These are phyloP conservation scores for Trichonephila clavipes DNA, from an alignment of 1,140 invertebrate species.

Conservation along the genomic window DNA sequence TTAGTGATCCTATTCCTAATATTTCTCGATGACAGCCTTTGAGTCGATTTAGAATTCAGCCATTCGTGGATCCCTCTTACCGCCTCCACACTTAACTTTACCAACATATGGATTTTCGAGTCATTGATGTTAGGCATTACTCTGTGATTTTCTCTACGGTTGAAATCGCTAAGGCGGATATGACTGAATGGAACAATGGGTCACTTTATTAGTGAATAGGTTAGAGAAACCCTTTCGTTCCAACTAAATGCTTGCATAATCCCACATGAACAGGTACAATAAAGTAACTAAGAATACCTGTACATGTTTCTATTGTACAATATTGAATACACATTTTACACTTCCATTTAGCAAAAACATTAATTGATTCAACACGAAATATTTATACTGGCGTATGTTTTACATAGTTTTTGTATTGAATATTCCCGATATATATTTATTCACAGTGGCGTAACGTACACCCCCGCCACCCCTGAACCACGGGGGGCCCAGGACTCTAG, in stretches of 20 bases:
- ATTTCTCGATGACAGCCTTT: background rate
- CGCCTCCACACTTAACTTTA: background rate
- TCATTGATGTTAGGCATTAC: background rate
- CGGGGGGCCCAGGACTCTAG: too few relatives aligned
- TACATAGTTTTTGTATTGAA: too few relatives aligned
- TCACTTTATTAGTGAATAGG: background rate
- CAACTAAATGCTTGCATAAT: background rate
- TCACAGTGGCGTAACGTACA: too few relatives aligned
- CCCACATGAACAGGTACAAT: background rate
- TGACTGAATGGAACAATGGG: background rate
- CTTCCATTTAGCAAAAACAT: too few relatives aligned
- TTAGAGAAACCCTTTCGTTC: background rate
- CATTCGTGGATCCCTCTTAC: background rate
- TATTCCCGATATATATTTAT: too few relatives aligned
- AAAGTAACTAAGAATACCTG: background rate
- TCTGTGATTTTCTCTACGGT: constrained; percentile 9
- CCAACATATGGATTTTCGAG: background rate
- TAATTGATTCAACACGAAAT: too few relatives aligned
- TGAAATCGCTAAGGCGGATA: background rate
- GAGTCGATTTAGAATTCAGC: background rate
- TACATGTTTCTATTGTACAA: too few relatives aligned
- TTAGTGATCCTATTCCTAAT: too few relatives aligned
- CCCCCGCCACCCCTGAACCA: too few relatives aligned
- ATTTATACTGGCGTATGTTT: too few relatives aligned
- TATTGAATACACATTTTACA: too few relatives aligned